Evolutionary conservation across 2,888 invertebrate species (phyloP).

Genomic region (Ochropacha duplaris): DNA sequence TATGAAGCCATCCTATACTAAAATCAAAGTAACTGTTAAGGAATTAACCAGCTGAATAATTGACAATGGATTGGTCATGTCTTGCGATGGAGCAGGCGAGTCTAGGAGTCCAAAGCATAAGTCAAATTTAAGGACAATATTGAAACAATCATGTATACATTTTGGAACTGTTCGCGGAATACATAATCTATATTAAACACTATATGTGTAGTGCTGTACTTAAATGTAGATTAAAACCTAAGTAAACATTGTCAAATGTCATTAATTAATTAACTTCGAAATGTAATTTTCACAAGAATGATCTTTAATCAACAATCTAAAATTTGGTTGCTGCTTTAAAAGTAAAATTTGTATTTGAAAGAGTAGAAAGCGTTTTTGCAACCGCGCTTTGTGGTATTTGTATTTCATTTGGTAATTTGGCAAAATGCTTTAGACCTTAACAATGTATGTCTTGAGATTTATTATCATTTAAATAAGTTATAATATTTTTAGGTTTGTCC

Average conservation of each 20-base stretch:
- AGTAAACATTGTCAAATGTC: neutral
- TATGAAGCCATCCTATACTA: too few species aligned
- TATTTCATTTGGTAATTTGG: neutral
- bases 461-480: too few species aligned
- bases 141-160: too few species aligned
- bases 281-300: neutral
- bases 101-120: too few species aligned
- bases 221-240: too few species aligned
- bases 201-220: too few species aligned
- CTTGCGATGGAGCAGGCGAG: neutral
- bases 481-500: too few species aligned
- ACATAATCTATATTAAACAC: too few species aligned
- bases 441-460: too few species aligned
- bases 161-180: too few species aligned
- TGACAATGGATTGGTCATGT: neutral
- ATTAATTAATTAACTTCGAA: neutral
- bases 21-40: too few species aligned
- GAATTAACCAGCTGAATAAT: neutral
- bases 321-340: neutral
- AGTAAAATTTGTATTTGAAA: neutral
- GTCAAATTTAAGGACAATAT: too few species aligned
- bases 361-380: slow-evolving; percentile 1
- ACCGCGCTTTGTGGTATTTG: neutral
- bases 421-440: neutral
- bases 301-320: neutral